phyloP scores from a whole-genome alignment of 2,888 invertebrate species.

The Agriopis marginaria region DNA sequence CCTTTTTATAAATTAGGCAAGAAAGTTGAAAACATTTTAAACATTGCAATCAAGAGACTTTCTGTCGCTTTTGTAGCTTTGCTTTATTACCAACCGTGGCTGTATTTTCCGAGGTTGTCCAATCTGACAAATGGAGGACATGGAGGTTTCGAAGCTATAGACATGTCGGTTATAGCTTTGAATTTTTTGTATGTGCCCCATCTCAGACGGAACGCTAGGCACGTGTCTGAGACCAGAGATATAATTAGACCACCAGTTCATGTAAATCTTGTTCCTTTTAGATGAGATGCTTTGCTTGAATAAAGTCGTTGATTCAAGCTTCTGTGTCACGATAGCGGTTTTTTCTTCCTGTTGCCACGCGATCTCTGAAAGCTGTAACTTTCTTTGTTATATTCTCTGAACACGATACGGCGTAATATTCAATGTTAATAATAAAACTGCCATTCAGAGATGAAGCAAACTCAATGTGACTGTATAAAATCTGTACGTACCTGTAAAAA shows the following conservation, averaged over 20 bases:
- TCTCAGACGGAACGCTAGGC: conserved; percentile 64
- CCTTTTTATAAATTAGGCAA: conserved; percentile 20
- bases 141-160: conserved; percentile 9
- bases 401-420: conserved; percentile 6
- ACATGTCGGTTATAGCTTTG: conserved; percentile 34
- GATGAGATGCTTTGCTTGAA: conserved; percentile 46
- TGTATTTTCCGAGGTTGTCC: neutral
- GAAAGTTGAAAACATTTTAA: conserved; percentile 12
- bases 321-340: conserved; percentile 37
- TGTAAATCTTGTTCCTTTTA: conserved; percentile 63
- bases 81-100: neutral
- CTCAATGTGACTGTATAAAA: neutral
- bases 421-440: conserved; percentile 6
- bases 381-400: conserved; percentile 22
- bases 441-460: neutral
- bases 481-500: neutral
- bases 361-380: conserved; percentile 26
- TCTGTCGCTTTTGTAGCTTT: neutral
- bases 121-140: conserved; percentile 5
- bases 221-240: conserved; percentile 68
- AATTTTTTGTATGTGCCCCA: conserved; percentile 47
- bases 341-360: conserved; percentile 29
- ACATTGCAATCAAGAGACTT: conserved; percentile 12
- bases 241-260: conserved; percentile 75
- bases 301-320: conserved; percentile 46